These are phyloP conservation scores for Zaprionus vittiger DNA, from an alignment of 1,140 invertebrate genomes.

Conservation along the genomic window DNA sequence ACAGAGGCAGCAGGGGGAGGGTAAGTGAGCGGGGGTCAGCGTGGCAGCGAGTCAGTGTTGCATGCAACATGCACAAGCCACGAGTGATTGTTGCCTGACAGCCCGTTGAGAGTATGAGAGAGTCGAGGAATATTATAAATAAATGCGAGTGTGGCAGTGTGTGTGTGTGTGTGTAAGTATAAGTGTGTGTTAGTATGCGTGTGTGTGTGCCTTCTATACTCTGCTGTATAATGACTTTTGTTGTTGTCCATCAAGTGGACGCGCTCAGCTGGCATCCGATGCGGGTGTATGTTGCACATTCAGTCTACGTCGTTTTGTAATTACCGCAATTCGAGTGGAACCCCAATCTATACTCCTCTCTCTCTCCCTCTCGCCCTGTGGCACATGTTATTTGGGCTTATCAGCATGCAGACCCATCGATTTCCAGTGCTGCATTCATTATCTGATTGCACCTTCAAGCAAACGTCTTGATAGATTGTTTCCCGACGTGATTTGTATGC, in stretches of 20 bases:
- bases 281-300: background rate
- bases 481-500: slow-evolving; percentile 53
- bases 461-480: slow-evolving; percentile 45
- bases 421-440: slow-evolving; percentile 40
- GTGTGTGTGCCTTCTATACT: slow-evolving; percentile 17
- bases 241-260: slow-evolving; percentile 35
- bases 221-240: slow-evolving; percentile 14
- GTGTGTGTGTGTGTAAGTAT: background rate
- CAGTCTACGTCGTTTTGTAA: slow-evolving; percentile 26
- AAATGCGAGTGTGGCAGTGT: background rate
- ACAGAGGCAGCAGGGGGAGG: slow-evolving; percentile 18
- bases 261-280: slow-evolving; percentile 14
- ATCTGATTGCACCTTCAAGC: slow-evolving; percentile 29
- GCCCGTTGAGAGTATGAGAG: slow-evolving; percentile 35
- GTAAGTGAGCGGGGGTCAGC: background rate
- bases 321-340: slow-evolving; percentile 32
- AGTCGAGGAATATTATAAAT: slow-evolving; percentile 20
- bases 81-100: slow-evolving; percentile 60
- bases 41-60: slow-evolving; percentile 32
- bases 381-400: slow-evolving; percentile 36
- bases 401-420: slow-evolving; percentile 40
- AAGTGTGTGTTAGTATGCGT: background rate
- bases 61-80: slow-evolving; percentile 58
- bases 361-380: background rate
- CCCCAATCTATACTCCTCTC: background rate